phyloP scores from a whole-genome alignment of 2,113 vertebrate genomes.

The Aphelocoma coerulescens region DNA sequence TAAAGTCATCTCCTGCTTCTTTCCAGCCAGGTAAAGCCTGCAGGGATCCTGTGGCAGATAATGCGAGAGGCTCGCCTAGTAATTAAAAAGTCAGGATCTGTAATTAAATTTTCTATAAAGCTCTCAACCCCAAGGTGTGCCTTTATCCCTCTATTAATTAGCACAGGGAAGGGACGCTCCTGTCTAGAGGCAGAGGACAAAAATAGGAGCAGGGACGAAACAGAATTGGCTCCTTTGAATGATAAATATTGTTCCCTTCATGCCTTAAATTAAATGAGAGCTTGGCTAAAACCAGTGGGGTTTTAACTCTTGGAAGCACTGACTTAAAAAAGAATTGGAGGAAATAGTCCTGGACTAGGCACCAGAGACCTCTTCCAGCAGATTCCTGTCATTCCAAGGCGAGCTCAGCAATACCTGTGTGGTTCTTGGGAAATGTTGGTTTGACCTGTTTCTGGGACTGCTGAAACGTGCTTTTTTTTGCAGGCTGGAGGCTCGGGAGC shows the following conservation, averaged over 20 bases:
- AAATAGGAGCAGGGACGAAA: not conserved
- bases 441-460: not conserved
- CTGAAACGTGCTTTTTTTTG: not conserved
- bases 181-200: not conserved
- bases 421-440: not conserved
- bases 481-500: not conserved
- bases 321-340: not conserved
- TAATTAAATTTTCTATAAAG: slow-evolving; percentile 62
- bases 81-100: slow-evolving; percentile 42
- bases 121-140: slow-evolving; percentile 4
- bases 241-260: not conserved
- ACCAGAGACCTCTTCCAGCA: not conserved
- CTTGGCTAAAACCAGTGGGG: not conserved
- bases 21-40: not conserved
- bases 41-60: not conserved
- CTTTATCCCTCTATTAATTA: slow-evolving; percentile 12
- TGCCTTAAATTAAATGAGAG: not conserved
- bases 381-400: not conserved
- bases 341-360: not conserved
- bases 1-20: not conserved
- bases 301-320: not conserved
- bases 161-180: not conserved
- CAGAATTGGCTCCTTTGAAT: not conserved
- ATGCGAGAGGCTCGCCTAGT: not conserved
- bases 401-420: not conserved